These are phyloP conservation scores for Aplodontia rufa DNA, from an alignment of 2,113 vertebrate genomes.

Conservation along the genomic window DNA sequence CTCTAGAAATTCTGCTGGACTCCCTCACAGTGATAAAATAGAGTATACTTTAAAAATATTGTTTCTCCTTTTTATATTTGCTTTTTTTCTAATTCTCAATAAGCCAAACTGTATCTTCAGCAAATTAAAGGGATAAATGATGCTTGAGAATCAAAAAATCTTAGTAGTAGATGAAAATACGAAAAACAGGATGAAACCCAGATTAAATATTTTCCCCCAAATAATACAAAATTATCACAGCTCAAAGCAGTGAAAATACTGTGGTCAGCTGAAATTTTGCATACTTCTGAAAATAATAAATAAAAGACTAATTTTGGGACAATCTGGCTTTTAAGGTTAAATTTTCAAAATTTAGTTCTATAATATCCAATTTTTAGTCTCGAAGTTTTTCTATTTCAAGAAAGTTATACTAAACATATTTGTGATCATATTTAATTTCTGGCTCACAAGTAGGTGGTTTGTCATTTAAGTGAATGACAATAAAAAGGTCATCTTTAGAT, in stretches of 20 bases:
- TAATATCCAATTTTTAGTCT: neutral
- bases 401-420: constrained; percentile 1
- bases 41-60: neutral
- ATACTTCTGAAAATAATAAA: constrained; percentile 20
- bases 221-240: constrained; percentile 33
- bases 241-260: constrained; percentile 44
- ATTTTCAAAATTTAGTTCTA: constrained; percentile 32
- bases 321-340: constrained; percentile 16
- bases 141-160: constrained; percentile 28
- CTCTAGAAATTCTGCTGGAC: neutral
- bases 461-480: neutral
- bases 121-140: neutral
- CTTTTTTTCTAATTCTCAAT: constrained; percentile 25
- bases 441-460: neutral
- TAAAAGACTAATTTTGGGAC: neutral
- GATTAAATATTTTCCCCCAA: constrained; percentile 4
- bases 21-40: neutral
- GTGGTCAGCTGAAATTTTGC: neutral
- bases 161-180: constrained; percentile 32
- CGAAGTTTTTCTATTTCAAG: constrained; percentile 11
- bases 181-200: neutral
- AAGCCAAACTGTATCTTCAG: neutral
- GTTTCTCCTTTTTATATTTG: neutral
- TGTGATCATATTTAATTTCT: constrained; percentile 36
- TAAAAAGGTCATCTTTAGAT: neutral